phyloP scores from a whole-genome alignment of 2,797 vertebrate species.

The Spizella passerina region DNA sequence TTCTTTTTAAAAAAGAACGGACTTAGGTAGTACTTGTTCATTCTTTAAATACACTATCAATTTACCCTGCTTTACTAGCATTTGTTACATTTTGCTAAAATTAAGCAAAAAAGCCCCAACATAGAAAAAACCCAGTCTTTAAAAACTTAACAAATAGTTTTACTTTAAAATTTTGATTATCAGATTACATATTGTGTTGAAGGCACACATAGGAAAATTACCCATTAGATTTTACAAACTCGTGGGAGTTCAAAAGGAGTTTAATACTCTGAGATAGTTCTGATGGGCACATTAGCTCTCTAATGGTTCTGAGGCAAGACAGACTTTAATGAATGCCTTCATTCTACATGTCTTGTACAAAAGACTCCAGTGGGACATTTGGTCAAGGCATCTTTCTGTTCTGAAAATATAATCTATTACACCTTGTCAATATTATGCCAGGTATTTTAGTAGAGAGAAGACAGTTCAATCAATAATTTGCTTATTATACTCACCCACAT shows the following conservation, averaged over 20 bases:
- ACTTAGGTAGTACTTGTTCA: neutral
- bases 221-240: neutral
- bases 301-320: neutral
- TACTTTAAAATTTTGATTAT: neutral
- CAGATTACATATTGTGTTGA: neutral
- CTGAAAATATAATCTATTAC: neutral
- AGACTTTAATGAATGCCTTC: neutral
- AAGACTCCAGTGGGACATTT: neutral
- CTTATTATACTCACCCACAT: neutral
- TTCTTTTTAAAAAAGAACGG: neutral
- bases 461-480: neutral
- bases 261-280: neutral
- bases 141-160: neutral
- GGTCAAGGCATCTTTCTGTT: neutral
- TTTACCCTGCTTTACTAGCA: neutral
- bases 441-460: neutral
- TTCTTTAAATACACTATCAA: neutral
- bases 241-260: neutral
- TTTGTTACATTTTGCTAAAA: neutral
- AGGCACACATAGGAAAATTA: neutral
- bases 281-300: neutral
- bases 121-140: fast-evolving
- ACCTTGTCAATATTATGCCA: neutral
- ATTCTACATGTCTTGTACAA: neutral
- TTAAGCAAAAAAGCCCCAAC: neutral